Conservation (phyloP, 2,113 vertebrate genomes). For the Muntiacus muntjak region DNA sequence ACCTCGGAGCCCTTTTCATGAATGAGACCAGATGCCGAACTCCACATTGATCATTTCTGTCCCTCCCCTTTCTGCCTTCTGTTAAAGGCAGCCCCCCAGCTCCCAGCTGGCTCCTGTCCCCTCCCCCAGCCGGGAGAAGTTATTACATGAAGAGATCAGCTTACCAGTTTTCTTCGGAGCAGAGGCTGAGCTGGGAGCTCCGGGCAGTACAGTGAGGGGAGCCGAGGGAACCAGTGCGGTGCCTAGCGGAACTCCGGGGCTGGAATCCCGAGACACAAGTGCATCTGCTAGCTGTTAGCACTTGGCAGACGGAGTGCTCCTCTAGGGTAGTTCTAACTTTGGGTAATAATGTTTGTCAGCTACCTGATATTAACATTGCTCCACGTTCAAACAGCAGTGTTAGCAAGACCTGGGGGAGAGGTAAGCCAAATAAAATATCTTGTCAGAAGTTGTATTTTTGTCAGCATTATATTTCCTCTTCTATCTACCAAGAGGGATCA, state of each 20-base stretch:
- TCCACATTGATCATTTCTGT: conserved; percentile 81
- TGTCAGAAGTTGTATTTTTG: conserved; percentile 68
- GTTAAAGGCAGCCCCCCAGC: conserved; percentile 81
- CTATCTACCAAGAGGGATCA: neutral
- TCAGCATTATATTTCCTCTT: conserved; percentile 47
- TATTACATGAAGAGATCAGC: conserved; percentile 89
- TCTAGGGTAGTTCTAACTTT: conserved; percentile 79
- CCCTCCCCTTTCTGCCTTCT: conserved; percentile 79
- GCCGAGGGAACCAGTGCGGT: conserved; percentile 51
- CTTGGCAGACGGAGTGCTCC: conserved; percentile 80
- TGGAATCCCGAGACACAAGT: conserved; percentile 77
- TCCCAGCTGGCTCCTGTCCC: conserved; percentile 80
- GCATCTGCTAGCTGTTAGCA: conserved; percentile 84
- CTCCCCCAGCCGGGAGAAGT: conserved; percentile 84
- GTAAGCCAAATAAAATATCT: conserved; percentile 83
- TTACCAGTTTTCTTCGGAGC: conserved; percentile 88
- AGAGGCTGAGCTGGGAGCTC: conserved; percentile 82
- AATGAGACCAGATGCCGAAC: conserved; percentile 83
- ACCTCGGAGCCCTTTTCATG: conserved; percentile 79
- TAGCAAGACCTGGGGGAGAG: conserved; percentile 89
- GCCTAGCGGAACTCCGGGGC: conserved; percentile 71
- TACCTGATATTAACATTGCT: conserved; percentile 86
- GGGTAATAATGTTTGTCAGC: conserved; percentile 85
- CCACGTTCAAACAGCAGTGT: conserved; percentile 85
- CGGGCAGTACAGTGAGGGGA: conserved; percentile 68